Evolutionary conservation across 1,140 invertebrate species (phyloP).

Genomic region (Conus betulinus): DNA sequence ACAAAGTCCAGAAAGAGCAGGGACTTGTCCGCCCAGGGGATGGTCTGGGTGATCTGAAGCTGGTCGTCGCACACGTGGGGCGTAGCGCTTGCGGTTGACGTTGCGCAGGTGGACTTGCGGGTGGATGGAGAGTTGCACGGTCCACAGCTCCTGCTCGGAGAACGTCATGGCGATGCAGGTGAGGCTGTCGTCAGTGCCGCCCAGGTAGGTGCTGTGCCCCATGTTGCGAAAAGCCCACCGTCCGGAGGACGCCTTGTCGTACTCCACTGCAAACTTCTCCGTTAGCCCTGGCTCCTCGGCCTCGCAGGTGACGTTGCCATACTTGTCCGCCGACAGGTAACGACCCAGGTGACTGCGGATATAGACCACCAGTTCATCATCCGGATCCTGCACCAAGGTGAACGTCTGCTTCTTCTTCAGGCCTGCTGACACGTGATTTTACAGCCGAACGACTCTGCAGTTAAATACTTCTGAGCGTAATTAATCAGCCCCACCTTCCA

Average conservation of each 20-base stretch:
- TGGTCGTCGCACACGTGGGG: constrained; percentile 90
- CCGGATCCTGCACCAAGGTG: constrained; percentile 81
- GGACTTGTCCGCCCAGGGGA: constrained; percentile 98
- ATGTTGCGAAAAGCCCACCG: constrained; percentile 95
- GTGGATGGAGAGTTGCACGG: constrained; percentile 93
- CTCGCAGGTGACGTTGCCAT: constrained; percentile 97
- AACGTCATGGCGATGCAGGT: constrained; percentile 94
- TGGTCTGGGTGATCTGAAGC: constrained; percentile 96
- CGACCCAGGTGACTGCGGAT: constrained; percentile 93
- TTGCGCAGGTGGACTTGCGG: constrained; percentile 94
- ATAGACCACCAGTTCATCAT: constrained; percentile 87
- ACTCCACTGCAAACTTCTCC: constrained; percentile 88
- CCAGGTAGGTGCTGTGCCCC: constrained; percentile 93
- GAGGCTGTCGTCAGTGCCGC: constrained; percentile 92
- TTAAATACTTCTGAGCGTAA: constrained; percentile 91
- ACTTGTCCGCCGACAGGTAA: constrained; percentile 80
- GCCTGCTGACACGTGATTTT: constrained; percentile 93
- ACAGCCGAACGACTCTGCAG: constrained; percentile 98
- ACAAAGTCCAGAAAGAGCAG: constrained; percentile 96
- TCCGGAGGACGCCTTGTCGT: constrained; percentile 83
- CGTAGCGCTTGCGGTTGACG: constrained; percentile 95
- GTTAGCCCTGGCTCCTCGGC: constrained; percentile 82
- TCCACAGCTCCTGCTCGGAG: constrained; percentile 90
- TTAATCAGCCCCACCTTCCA: constrained; percentile 93
- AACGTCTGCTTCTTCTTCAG: constrained; percentile 95